Evolutionary conservation across 1,140 invertebrate species (phyloP).

Genomic region (Microplitis demolitor): DNA sequence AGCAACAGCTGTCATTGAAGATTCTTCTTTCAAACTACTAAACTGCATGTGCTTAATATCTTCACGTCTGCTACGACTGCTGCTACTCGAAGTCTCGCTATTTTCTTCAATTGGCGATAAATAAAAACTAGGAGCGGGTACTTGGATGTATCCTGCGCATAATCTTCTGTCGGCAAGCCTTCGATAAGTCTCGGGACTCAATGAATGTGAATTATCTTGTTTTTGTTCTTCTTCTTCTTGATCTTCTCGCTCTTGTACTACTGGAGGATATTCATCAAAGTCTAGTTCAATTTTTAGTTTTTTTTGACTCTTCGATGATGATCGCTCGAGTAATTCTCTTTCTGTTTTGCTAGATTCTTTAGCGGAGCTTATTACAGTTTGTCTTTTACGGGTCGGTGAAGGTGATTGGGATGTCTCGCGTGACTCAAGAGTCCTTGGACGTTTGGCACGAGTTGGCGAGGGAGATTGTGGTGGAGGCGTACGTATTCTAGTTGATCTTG

Average conservation of each 20-base stretch:
- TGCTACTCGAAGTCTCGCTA: slow-evolving; percentile 63
- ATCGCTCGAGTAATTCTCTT: slow-evolving; percentile 17
- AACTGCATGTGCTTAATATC: background rate
- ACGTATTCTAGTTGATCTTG: background rate
- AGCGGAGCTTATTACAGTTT: background rate
- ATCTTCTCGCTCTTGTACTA: slow-evolving; percentile 23
- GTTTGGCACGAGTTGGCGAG: slow-evolving; percentile 37
- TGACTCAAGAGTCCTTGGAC: slow-evolving; percentile 20
- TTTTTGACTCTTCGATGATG: slow-evolving; percentile 21
- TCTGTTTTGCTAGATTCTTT: slow-evolving; percentile 12
- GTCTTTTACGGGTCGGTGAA: slow-evolving; percentile 23
- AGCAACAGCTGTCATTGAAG: too few species aligned
- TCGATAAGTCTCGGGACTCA: background rate
- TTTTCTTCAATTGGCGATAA: slow-evolving; percentile 67
- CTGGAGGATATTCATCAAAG: slow-evolving; percentile 25
- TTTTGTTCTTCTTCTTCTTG: background rate
- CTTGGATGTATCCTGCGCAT: slow-evolving; percentile 24
- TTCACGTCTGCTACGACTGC: slow-evolving; percentile 46
- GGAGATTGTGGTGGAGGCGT: slow-evolving; percentile 26
- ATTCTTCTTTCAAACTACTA: background rate
- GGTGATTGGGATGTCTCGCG: slow-evolving; percentile 18
- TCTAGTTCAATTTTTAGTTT: slow-evolving; percentile 40
- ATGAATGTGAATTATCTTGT: slow-evolving; percentile 19
- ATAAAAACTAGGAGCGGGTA: slow-evolving; percentile 39
- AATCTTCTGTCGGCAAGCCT: slow-evolving; percentile 1